Base-by-base conservation (phyloP, 2,888 invertebrate genomes). In the Agonopterix arenella region DNA sequence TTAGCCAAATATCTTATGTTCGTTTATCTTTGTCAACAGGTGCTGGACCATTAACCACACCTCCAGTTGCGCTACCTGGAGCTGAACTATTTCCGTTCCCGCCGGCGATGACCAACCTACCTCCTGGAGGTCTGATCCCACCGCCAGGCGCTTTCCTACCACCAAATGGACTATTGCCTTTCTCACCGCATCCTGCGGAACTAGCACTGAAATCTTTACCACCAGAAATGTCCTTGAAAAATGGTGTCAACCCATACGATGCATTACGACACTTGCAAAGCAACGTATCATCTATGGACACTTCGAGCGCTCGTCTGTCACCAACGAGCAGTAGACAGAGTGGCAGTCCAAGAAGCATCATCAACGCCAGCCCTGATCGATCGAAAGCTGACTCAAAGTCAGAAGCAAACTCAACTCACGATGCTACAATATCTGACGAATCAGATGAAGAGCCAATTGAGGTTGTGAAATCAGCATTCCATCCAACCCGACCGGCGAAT, bases 381-480 rank as follows among this genome's bases (percentile, higher is more conserved):
- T 90, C 84, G 8, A 89, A 89, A 73, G 79, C 80, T 3, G 91
- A 92, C 66, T 88, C 90, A 0, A 91, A 91, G 55, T 90, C 91
- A 1, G 92, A 92, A 70, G 90, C 90, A 11, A 92, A 92, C 68
- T 93, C 93, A 9, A 91, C 92, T 9, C 89, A 91, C 54, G 92
- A 92, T 40, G 90, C 90, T 28, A 91, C 91, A 0, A 90, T 90
- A 54, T 90, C 92, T 4, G 92, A 92, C 52, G 91, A 91, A 55
- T 93, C 93, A 0, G 93, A 93, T 45, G 93, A 94, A 52, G 93
- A 93, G 66, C 92, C 92, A 51, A 94, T 94, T 62, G 94, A 94
- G 66, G 94, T 94, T 18, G 94, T 94, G 0, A 93, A 93, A 64
- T 94, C 94, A 0, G 94, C 94, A 2, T 94, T 93, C 76, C 92